Evolutionary conservation across 2,888 invertebrate species (phyloP), one percentile per base, ranked within the genome.

Genomic region (Acleris holmiana): DNA sequence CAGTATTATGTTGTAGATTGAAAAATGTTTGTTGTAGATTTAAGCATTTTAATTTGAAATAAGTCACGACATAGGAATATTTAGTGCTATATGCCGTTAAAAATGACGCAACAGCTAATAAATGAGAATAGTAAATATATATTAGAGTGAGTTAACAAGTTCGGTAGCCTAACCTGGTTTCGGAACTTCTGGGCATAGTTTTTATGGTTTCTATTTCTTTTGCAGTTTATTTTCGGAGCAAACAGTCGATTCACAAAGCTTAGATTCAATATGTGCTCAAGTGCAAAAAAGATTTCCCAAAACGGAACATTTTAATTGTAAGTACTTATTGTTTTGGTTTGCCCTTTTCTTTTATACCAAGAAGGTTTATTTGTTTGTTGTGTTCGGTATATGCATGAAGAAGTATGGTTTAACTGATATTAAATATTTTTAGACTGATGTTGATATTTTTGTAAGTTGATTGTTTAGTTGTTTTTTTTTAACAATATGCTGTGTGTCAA

Each of bases 221-320:
- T 91, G 64, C 84, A 96, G 96, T 79, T 93, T 96, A 76, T 93
- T 96, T 75, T 95, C 95, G 68, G 95, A 95, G 79, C 95, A 95
- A 82, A 95, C 95, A 67, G 94, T 96, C 35, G 96, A 96, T 80
- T 94, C 94, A 63, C 95, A 96, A 80, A 94, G 95, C 29, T 92
- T 98, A 79, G 98, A 98, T 76, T 93, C 94, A 50, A 93, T 98
- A 75, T 95, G 96, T 58, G 93, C 94, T 72, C 96, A 96, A 78
- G 93, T 97, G 48, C 96, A 96, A 79, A 96, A 96, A 80, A 94
- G 94, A 73, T 97, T 98, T 83, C 94, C 95, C 21, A 95, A 95
- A 82, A 94, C 95, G 59, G 97, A 97, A 76, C 95, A 95, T 82
- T 97, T 96, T 79, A 97, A 96, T 89, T 90, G 95, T 95, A 82